phyloP scores from a whole-genome alignment of 2,797 vertebrate species.

The Netta rufina region DNA sequence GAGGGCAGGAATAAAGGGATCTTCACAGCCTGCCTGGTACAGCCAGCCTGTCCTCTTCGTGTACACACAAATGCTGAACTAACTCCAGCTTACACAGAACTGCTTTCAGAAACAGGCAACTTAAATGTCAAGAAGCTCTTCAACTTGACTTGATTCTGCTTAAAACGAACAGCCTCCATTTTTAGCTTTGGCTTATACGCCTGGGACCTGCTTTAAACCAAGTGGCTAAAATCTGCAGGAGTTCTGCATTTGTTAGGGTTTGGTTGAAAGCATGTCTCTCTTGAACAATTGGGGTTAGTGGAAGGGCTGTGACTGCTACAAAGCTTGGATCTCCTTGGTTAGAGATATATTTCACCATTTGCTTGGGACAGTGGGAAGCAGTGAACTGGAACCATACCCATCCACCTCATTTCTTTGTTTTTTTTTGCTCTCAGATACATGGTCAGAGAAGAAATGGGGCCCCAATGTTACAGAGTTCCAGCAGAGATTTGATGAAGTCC shows the following conservation, averaged over 20 bases:
- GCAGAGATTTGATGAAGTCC: constrained; percentile 87
- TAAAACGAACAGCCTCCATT: background rate
- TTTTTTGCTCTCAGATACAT: constrained; percentile 80
- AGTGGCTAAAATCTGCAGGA: background rate
- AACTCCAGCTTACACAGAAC: rapidly evolving
- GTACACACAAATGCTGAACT: background rate
- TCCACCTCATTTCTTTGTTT: rapidly evolving
- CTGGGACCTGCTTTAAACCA: background rate
- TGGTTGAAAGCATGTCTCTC: background rate
- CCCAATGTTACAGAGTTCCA: constrained; percentile 91
- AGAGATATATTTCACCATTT: rapidly evolving
- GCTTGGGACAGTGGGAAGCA: background rate
- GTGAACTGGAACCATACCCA: rapidly evolving
- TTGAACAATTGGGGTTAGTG: rapidly evolving
- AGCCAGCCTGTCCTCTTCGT: background rate
- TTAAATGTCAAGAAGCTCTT: background rate
- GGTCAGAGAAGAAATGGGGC: constrained; percentile 90
- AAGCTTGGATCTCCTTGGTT: background rate
- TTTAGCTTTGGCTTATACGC: background rate
- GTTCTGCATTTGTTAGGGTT: background rate
- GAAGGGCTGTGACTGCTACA: background rate
- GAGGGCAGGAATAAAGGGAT: background rate
- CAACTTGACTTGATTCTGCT: background rate
- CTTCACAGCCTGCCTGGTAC: background rate
- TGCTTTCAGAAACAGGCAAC: background rate